These are phyloP conservation scores for Engraulis encrasicolus DNA, from an alignment of 2,113 vertebrate species.

Conservation along the genomic window DNA sequence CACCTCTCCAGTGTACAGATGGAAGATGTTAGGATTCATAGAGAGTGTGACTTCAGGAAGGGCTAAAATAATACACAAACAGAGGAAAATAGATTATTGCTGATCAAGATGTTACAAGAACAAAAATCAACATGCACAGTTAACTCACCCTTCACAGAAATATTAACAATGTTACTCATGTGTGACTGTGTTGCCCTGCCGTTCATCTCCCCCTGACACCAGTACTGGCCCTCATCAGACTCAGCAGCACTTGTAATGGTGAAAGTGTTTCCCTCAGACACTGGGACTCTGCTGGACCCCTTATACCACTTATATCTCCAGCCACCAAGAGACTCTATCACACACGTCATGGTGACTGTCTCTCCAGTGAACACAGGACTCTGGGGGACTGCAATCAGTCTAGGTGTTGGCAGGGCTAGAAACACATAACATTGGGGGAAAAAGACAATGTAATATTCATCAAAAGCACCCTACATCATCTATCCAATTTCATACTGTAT, in stretches of 20 bases:
- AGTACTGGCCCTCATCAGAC: slow-evolving; percentile 24
- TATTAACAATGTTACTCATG: neutral
- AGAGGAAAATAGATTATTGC: too few relatives aligned
- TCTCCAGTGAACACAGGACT: too few relatives aligned
- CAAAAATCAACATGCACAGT: neutral
- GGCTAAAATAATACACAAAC: too few relatives aligned
- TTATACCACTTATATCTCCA: too few relatives aligned
- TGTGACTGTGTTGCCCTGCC: neutral
- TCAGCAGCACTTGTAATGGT: neutral
- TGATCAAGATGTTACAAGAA: neutral
- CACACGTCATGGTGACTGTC: too few relatives aligned
- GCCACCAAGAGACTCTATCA: too few relatives aligned
- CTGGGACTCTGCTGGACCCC: neutral
- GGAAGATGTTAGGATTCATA: too few relatives aligned
- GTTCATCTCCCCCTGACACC: neutral
- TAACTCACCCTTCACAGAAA: neutral
- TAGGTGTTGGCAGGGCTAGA: neutral
- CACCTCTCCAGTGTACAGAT: too few relatives aligned
- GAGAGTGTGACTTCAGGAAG: too few relatives aligned
- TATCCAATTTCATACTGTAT: too few relatives aligned
- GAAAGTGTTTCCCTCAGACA: neutral
- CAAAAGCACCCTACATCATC: too few relatives aligned
- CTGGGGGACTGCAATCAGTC: neutral
- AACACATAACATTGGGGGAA: neutral
- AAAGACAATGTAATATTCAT: too few relatives aligned